Base-by-base conservation (phyloP, 2,888 invertebrate genomes). In the Eugnorisma glareosa region DNA sequence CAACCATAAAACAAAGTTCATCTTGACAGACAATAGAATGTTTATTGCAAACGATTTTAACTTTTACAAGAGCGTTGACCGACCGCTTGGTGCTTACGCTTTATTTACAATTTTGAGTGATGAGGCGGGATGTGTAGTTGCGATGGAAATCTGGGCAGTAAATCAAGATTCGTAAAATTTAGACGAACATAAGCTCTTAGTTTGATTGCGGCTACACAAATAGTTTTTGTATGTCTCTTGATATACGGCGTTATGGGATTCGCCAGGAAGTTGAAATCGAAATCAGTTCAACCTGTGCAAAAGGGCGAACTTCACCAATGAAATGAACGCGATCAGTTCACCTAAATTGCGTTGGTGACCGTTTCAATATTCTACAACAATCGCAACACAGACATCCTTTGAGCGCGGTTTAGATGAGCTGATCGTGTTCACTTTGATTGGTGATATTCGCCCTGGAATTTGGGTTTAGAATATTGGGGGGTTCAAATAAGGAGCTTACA, bases 11-110 rank as follows among this genome's bases (percentile, higher is more conserved):
- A 80, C 88, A 88, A 89, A 91, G 88, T 92, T 91, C 89, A 90
- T 90, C 91, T 91, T 91, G 90, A 90, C 89, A 90, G 90, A 89
- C 91, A 90, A 91, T 91, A 88, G 86, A 90, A 90, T 89, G 88
- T 92, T 91, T 91, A 93, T 88, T 86, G 86, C 88, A 73, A 89
- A 89, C 86, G 90, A 88, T 90, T 92, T 90, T 87, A 89, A 91
- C 86, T 88, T 92, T 92, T 89, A 91, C 83, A 89, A 88, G 92
- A 86, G 79, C 89, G 84, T 90, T 90, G 91, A 91, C 91, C 91
- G 80, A 81, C 37, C 43, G 51, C 40, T 86, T 63, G 73, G 35
- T 59, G 70, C 45, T 84, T 69, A 66, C 24, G 59, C 13, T 68
- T 75, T 63, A 68, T 75, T 72, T 73, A 66, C 70, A 78, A 83